These are phyloP conservation scores for Atopsyche davidsoni DNA, from an alignment of 1,140 invertebrate genomes.

Conservation along the genomic window DNA sequence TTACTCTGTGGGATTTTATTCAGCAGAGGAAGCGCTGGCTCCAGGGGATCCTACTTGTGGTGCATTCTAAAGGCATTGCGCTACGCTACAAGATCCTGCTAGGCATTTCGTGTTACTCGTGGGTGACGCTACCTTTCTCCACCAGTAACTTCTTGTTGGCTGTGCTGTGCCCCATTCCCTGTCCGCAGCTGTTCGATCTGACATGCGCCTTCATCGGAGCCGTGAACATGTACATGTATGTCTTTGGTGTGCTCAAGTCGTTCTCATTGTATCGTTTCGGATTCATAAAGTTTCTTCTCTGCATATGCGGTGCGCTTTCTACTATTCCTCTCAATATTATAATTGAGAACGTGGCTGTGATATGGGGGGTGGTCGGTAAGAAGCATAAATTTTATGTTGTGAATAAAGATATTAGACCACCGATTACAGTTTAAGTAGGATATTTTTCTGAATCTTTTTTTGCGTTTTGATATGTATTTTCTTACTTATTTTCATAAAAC, in stretches of 20 bases:
- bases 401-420: slow-evolving; percentile 74
- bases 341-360: slow-evolving; percentile 89
- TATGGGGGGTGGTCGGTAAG: slow-evolving; percentile 86
- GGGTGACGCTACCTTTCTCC: slow-evolving; percentile 90
- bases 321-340: slow-evolving; percentile 88
- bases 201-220: slow-evolving; percentile 84
- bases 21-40: slow-evolving; percentile 96
- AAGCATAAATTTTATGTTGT: slow-evolving; percentile 96
- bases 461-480: slow-evolving; percentile 4
- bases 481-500: background rate
- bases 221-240: slow-evolving; percentile 93
- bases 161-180: slow-evolving; percentile 79
- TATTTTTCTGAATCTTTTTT: background rate
- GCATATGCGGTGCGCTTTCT: slow-evolving; percentile 76
- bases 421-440: slow-evolving; percentile 48
- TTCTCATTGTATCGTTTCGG: slow-evolving; percentile 86
- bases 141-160: slow-evolving; percentile 84
- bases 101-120: slow-evolving; percentile 87
- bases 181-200: slow-evolving; percentile 75
- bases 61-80: slow-evolving; percentile 84
- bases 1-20: slow-evolving; percentile 89
- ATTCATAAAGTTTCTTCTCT: slow-evolving; percentile 68
- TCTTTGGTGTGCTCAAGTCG: slow-evolving; percentile 93
- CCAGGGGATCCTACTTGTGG: slow-evolving; percentile 91
- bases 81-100: slow-evolving; percentile 76